A percentile compares a stretch with the other conserved stretches of the same genome.
Evolutionary conservation across 2,797 vertebrate species (phyloP).

Genomic region (Arremon aurantiirostris): DNA sequence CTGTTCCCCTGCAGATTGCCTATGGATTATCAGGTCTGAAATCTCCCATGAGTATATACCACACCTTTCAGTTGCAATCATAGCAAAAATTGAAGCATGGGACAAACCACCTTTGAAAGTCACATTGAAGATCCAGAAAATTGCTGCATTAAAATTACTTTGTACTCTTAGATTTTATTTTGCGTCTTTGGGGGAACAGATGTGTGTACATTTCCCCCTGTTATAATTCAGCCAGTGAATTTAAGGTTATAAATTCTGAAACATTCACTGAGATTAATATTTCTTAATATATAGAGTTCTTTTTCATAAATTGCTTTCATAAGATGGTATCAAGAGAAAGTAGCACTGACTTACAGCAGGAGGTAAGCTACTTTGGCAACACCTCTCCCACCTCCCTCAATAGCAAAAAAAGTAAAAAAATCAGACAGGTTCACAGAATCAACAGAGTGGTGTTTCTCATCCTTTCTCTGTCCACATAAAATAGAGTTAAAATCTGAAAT

Average conservation of each 20-base stretch:
- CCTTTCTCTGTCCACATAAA: background rate
- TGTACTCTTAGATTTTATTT: background rate
- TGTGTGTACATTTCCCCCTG: background rate
- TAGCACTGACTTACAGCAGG: background rate
- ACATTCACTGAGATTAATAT: background rate
- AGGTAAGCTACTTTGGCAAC: background rate
- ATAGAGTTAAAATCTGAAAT: background rate
- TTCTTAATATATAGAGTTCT: background rate
- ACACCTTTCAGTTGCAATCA: background rate
- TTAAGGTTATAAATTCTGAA: background rate
- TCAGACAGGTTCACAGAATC: background rate
- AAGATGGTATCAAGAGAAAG: background rate
- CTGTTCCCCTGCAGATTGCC: background rate
- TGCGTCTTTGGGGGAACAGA: background rate
- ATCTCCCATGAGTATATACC: background rate
- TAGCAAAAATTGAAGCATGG: background rate
- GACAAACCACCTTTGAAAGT: background rate
- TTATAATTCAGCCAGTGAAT: background rate
- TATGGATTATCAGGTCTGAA: background rate
- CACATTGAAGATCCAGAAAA: background rate
- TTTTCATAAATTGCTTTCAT: background rate
- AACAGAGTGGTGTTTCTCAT: background rate
- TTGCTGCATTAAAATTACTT: background rate
- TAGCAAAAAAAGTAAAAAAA: background rate
- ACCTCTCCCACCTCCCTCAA: fast-evolving